Evolutionary conservation across 1,140 invertebrate species (phyloP).

Genomic region (Calycopis cecrops): DNA sequence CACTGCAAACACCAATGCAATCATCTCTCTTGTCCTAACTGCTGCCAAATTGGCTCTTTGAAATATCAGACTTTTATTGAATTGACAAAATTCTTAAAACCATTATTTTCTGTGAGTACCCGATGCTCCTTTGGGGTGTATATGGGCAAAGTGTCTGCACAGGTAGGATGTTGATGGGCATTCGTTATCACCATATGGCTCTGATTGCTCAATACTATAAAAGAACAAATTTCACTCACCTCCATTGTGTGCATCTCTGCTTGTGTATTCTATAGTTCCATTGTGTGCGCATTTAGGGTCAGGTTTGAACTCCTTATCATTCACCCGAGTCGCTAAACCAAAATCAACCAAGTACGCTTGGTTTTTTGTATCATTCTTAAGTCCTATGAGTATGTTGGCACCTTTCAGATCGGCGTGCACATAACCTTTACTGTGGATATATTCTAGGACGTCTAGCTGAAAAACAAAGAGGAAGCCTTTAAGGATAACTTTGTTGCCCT

Average conservation of each 20-base stretch:
- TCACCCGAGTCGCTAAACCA: constrained; percentile 89
- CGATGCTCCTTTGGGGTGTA: too few species aligned
- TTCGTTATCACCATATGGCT: too few species aligned
- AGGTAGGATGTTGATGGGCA: too few species aligned
- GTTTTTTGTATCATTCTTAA: constrained; percentile 78
- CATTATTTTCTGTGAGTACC: too few species aligned
- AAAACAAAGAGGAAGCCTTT: too few species aligned
- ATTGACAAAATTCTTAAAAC: too few species aligned
- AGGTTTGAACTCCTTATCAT: constrained; percentile 84
- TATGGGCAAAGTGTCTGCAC: too few species aligned
- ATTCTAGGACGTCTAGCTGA: constrained; percentile 89
- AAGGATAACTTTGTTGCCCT: too few species aligned
- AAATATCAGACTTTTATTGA: too few species aligned
- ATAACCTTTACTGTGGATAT: constrained; percentile 90
- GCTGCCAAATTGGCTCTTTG: too few species aligned
- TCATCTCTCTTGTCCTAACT: too few species aligned
- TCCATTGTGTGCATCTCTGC: constrained; percentile 92
- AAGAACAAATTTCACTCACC: constrained; percentile 55
- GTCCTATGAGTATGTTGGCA: constrained; percentile 89
- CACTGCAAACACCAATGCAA: constrained; percentile 70
- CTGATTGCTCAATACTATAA: too few species aligned
- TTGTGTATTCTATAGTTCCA: constrained; percentile 96
- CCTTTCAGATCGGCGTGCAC: constrained; percentile 96
- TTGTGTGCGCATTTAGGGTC: constrained; percentile 95
- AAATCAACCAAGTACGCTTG: constrained; percentile 95